phyloP scores from a whole-genome alignment of 2,113 vertebrate species.

The Cottus gobio region DNA sequence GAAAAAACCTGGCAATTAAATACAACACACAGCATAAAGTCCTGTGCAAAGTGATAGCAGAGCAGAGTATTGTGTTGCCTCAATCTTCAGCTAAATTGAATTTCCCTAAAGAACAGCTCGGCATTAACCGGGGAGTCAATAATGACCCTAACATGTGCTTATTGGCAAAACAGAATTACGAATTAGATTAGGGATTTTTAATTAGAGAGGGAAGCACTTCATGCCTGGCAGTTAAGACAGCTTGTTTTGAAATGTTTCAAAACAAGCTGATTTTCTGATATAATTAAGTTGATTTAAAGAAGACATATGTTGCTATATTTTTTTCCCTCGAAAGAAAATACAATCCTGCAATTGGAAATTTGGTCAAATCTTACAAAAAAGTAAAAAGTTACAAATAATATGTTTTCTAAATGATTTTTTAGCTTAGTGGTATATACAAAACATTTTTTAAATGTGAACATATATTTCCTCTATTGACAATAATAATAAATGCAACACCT shows the following conservation, averaged over 20 bases:
- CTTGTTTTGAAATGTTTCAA: conserved; percentile 75
- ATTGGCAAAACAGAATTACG: conserved; percentile 82
- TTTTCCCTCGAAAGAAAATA: neutral
- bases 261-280: conserved; percentile 53
- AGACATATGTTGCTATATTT: conserved; percentile 45
- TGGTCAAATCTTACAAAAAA: neutral
- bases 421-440: neutral
- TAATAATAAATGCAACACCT: conserved; percentile 43
- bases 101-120: conserved; percentile 79
- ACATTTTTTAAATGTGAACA: neutral
- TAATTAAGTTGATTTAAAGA: conserved; percentile 67
- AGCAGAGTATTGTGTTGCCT: conserved; percentile 76
- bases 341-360: neutral
- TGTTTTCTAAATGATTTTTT: neutral
- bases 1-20: conserved; percentile 61
- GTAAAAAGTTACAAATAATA: neutral
- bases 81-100: conserved; percentile 77
- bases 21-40: conserved; percentile 38
- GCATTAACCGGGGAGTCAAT: conserved; percentile 81
- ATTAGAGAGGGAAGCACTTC: conserved; percentile 81
- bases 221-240: conserved; percentile 74
- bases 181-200: conserved; percentile 86
- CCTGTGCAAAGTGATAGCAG: conserved; percentile 73
- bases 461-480: conserved; percentile 21
- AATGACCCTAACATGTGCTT: conserved; percentile 83